These are phyloP conservation scores for Agrotis clavis DNA, from an alignment of 2,888 invertebrate genomes.

Conservation along the genomic window DNA sequence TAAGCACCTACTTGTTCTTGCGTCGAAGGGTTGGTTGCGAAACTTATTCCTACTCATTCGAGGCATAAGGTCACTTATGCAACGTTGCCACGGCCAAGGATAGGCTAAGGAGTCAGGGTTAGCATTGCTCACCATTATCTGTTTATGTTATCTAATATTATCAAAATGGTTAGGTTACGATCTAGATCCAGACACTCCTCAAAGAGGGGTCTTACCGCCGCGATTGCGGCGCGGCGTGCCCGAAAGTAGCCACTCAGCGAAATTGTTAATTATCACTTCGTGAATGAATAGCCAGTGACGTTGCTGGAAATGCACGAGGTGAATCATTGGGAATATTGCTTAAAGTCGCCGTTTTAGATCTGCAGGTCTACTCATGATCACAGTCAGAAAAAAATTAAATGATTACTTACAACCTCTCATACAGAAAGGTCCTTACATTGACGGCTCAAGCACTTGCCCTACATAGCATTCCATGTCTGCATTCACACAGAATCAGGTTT, in stretches of 20 bases:
- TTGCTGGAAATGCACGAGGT: too few relatives aligned
- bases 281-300: too few relatives aligned
- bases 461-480: constrained; percentile 44
- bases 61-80: neutral
- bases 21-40: constrained; percentile 4
- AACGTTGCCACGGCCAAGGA: constrained; percentile 7
- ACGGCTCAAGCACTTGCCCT: constrained; percentile 37
- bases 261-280: too few relatives aligned
- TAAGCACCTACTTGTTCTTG: neutral
- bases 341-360: neutral
- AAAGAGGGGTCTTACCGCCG: too few relatives aligned
- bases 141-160: too few relatives aligned
- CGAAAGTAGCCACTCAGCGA: too few relatives aligned
- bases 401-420: neutral
- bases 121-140: neutral
- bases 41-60: neutral
- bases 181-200: too few relatives aligned
- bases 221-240: too few relatives aligned
- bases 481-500: constrained; percentile 57
- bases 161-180: too few relatives aligned
- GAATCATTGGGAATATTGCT: neutral
- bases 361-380: too few relatives aligned
- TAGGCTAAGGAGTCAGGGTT: neutral
- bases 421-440: constrained; percentile 35
- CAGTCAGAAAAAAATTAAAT: neutral